Evolutionary conservation across 2,888 invertebrate genomes (phyloP).

Genomic region (Scaptomyza flava): DNA sequence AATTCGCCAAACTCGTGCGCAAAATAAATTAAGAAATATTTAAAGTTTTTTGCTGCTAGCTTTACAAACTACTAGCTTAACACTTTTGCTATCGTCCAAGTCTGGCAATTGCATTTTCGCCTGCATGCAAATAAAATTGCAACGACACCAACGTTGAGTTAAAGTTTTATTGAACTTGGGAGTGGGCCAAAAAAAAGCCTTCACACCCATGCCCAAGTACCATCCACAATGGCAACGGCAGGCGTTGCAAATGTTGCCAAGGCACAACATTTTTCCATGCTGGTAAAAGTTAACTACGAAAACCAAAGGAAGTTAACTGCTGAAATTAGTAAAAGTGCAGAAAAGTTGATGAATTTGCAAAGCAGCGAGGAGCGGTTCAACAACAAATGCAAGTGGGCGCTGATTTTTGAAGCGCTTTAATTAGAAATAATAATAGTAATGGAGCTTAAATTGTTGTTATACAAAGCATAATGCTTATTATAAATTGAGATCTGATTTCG

Average conservation of each 20-base stretch:
- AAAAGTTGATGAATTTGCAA: conserved; percentile 81
- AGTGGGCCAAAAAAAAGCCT: conserved; percentile 17
- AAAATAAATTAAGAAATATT: conserved; percentile 81
- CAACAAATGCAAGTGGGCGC: conserved; percentile 12
- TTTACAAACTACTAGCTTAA: conserved; percentile 23
- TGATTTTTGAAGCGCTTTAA: neutral
- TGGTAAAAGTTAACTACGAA: conserved; percentile 82
- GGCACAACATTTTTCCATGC: conserved; percentile 79
- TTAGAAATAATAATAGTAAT: too few species aligned
- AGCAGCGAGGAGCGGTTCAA: conserved; percentile 34
- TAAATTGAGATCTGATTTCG: too few species aligned
- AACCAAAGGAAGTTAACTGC: conserved; percentile 84
- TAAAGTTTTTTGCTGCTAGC: conserved; percentile 55
- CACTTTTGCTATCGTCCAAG: conserved; percentile 44
- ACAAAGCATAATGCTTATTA: too few species aligned
- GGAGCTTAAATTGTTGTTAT: too few species aligned
- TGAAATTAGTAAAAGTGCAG: conserved; percentile 82
- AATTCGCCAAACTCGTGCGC: conserved; percentile 68
- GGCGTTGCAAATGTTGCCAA: conserved; percentile 61
- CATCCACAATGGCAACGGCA: conserved; percentile 8
- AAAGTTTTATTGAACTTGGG: conserved; percentile 81
- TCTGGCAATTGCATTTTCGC: conserved; percentile 72
- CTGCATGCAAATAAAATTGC: conserved; percentile 77
- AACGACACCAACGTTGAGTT: conserved; percentile 54
- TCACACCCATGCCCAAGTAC: neutral